phyloP scores from a whole-genome alignment of 2,888 invertebrate species.

The Drosophila siamana region DNA sequence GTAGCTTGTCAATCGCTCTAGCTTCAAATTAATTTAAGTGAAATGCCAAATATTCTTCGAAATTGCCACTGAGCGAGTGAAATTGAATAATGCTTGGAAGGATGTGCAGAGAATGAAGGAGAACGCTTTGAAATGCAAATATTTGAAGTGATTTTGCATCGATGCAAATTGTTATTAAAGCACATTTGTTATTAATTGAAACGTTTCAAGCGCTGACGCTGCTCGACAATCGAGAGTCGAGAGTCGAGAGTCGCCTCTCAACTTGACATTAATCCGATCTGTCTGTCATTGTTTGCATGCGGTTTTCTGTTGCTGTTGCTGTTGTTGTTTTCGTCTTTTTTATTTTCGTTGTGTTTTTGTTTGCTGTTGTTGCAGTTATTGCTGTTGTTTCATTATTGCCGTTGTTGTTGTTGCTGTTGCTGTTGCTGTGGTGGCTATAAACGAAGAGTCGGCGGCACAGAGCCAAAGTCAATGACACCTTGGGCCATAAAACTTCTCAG shows the following conservation, averaged over 20 bases:
- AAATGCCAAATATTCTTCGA: neutral
- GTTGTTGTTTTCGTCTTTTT: conserved; percentile 1
- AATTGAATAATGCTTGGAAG: conserved; percentile 3
- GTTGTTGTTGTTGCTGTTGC: conserved; percentile 7
- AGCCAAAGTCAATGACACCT: conserved; percentile 55
- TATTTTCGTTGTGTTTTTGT: conserved; percentile 10
- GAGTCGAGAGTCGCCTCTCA: conserved; percentile 16
- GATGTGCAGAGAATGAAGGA: neutral
- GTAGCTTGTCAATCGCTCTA: neutral
- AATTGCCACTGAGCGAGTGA: neutral
- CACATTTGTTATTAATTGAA: conserved; percentile 50
- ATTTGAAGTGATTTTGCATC: conserved; percentile 17
- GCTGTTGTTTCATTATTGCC: too few relatives aligned
- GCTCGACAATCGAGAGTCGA: too few relatives aligned
- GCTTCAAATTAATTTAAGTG: neutral
- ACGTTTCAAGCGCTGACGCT: conserved; percentile 10
- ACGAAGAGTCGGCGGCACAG: conserved; percentile 1
- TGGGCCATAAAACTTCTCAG: conserved; percentile 35
- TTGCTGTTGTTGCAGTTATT: neutral
- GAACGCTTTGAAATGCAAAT: conserved; percentile 21
- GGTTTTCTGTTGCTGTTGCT: neutral
- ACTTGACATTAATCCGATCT: conserved; percentile 53
- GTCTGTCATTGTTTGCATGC: conserved; percentile 13
- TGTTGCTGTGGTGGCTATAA: conserved; percentile 5
- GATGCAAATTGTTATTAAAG: conserved; percentile 34